Base-by-base conservation (phyloP, 2,113 vertebrate species). In the Pollimyrus isidori region DNA sequence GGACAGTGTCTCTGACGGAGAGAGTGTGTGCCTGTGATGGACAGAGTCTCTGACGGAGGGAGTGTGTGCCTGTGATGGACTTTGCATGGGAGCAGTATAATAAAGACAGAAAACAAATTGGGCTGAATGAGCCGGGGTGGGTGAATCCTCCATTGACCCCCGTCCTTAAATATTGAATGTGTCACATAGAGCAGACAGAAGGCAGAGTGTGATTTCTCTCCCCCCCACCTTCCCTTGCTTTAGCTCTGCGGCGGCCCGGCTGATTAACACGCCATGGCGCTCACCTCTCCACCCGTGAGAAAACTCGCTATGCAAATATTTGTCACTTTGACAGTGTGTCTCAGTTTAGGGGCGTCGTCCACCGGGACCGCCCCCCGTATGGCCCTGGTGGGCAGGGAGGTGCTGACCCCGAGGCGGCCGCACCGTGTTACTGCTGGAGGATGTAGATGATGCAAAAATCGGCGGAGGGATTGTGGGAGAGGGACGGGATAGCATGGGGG, bases 271-370 rank as follows among this genome's bases (percentile, higher is more conserved):
- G 94, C 96, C 87, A 85, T 26, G 23, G 11, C 52, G 9, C 45
- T 48, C 82, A 48, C 56, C 42, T 39, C 69, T 17, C 73, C 9
- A 13, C 65, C 35, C 73, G 83, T 26, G 96, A 96, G 97, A 96
- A 97, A 97, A 97, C 96, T 96, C 94, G 91, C 93, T 96, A 99
- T 98, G 97, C 97, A 98, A 99, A 99, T 98, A 96, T 97, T 97
- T 98, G 97, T 98, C 97, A 97, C 97, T 97, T 95, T 98, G 98
- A 99, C 98, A 97, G 96, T 95, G 96, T 95, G 97, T 99, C 97
- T 99, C 97, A 99, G 98, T 99, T 99, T 99, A 96, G 95, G 95
- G 95, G 90, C 90, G 96, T 95, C 94, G 94, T 93, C 95, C 95
- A 93, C 91, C 93, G 95, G 3, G 65, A n/a, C n/a, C 65, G 10